Conservation (phyloP, 2,113 vertebrate species). For the Machaerirhynchus nigripectus region DNA sequence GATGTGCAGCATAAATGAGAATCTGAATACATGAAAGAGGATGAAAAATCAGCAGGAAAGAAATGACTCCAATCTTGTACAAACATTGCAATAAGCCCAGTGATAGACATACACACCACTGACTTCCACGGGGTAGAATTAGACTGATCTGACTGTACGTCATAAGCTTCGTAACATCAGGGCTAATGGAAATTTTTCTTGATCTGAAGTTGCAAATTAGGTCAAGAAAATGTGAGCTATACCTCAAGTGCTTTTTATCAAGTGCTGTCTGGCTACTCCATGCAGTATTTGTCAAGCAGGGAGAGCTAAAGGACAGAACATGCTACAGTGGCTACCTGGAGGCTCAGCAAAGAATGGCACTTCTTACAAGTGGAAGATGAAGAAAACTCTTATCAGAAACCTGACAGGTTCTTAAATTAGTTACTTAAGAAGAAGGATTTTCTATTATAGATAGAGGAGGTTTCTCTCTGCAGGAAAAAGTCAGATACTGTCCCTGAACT, state of each 20-base stretch:
- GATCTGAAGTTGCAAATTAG: background rate
- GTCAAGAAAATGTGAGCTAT: constrained; percentile 7
- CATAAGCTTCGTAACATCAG: background rate
- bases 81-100: constrained; percentile 43
- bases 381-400: background rate
- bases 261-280: background rate
- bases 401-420: background rate
- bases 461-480: background rate
- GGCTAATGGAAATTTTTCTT: constrained; percentile 46
- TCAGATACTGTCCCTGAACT: background rate
- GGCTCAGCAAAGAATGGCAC: background rate
- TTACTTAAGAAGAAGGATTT: background rate
- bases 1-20: constrained; percentile 63
- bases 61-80: constrained; percentile 52
- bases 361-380: background rate
- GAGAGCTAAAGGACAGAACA: background rate
- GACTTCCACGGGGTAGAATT: constrained; percentile 27
- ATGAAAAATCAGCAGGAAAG: constrained; percentile 65
- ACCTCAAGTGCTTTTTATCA: background rate
- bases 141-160: background rate
- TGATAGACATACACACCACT: constrained; percentile 6
- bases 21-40: constrained; percentile 57
- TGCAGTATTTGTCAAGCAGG: background rate
- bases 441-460: background rate
- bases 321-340: background rate